phyloP scores from a whole-genome alignment of 2,888 invertebrate genomes.

The Drosophila rellima region DNA sequence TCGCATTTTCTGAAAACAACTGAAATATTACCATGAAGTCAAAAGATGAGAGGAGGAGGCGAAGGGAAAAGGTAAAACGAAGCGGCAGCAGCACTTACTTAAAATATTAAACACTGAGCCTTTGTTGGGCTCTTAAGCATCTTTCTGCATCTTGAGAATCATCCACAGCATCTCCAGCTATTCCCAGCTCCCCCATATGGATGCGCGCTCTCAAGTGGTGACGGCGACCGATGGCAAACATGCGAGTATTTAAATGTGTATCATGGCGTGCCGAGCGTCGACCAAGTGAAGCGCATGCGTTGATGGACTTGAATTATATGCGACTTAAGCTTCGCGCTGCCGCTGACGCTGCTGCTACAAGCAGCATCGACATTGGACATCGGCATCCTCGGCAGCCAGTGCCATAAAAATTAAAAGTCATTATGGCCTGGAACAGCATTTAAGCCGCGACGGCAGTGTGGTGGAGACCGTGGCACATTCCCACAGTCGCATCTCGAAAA shows the following conservation, averaged over 20 bases:
- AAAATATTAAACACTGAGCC: slow-evolving; percentile 76
- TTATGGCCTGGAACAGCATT: slow-evolving; percentile 82
- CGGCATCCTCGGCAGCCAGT: slow-evolving; percentile 78
- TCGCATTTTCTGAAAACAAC: neutral
- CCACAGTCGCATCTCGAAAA: slow-evolving; percentile 58
- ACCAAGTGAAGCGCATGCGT: slow-evolving; percentile 79
- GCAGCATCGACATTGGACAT: slow-evolving; percentile 32
- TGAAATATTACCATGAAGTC: neutral
- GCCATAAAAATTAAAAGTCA: slow-evolving; percentile 83
- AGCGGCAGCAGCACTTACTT: slow-evolving; percentile 76
- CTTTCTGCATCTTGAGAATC: slow-evolving; percentile 42
- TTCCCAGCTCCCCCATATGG: slow-evolving; percentile 37
- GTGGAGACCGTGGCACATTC: slow-evolving; percentile 67
- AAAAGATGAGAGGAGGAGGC: no score
- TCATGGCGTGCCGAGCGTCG: slow-evolving; percentile 68
- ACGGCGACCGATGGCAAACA: slow-evolving; percentile 63
- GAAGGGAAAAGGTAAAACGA: slow-evolving; percentile 29
- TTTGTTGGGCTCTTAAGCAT: slow-evolving; percentile 68
- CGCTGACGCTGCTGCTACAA: slow-evolving; percentile 28
- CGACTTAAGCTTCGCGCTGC: slow-evolving; percentile 76
- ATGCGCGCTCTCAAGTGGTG: slow-evolving; percentile 69
- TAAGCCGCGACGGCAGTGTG: slow-evolving; percentile 64
- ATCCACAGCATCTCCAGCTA: slow-evolving; percentile 33
- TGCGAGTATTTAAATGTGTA: slow-evolving; percentile 80
- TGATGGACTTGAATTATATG: slow-evolving; percentile 83